Percentiles rank a stretch among this genome's conserved stretches.
These are phyloP conservation scores for Oncopeltus fasciatus DNA, from an alignment of 1,140 invertebrate species.

Conservation along the genomic window DNA sequence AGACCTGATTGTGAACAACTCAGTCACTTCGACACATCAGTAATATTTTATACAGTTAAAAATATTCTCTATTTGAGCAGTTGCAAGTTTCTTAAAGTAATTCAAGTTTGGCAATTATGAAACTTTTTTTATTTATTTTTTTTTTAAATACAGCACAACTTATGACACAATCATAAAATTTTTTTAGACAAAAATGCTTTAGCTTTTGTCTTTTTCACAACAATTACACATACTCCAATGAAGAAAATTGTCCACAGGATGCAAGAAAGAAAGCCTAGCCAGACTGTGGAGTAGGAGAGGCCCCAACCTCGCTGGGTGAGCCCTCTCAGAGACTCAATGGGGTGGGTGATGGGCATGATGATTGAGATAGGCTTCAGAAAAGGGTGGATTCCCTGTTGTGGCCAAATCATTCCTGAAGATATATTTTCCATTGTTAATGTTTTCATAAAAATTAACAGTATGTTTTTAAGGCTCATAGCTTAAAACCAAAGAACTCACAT, in stretches of 20 bases:
- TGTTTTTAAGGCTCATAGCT: no score
- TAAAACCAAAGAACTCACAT: no score
- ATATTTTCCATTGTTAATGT: no score
- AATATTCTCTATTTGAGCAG: no score
- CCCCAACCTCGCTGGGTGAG: not conserved
- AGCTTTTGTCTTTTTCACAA: not conserved
- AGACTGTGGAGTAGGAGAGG: not conserved
- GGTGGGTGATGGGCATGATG: not conserved
- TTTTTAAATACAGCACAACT: no score
- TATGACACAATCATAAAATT: not conserved
- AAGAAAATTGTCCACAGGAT: not conserved
- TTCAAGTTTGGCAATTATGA: no score
- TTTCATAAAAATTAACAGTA: not conserved
- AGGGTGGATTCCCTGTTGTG: not conserved
- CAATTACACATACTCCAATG: not conserved
- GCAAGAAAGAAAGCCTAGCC: not conserved
- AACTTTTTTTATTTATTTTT: no score
- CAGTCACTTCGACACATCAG: no score
- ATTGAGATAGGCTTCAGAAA: not conserved
- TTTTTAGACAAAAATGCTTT: not conserved
- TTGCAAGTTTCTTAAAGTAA: no score
- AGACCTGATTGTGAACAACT: no score
- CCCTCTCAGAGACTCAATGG: not conserved
- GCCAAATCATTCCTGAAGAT: conserved; percentile 8
- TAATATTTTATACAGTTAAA: no score